Conservation (phyloP, 2,797 vertebrate species). For the Pseudochaenichthys georgianus region DNA sequence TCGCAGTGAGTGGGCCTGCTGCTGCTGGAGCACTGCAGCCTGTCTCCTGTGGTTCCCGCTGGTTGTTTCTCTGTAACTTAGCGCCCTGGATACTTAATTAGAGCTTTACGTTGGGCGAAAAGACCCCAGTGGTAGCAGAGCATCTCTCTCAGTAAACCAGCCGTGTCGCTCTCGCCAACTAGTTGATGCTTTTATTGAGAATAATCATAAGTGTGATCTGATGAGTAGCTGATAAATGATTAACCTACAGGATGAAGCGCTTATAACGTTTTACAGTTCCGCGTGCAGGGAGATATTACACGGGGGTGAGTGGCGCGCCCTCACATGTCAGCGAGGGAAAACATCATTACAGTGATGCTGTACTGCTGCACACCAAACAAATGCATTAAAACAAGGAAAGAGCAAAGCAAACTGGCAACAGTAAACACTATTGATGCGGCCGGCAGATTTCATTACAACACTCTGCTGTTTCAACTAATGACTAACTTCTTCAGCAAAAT, state of each 20-base stretch:
- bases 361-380: constrained; percentile 70
- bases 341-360: constrained; percentile 77
- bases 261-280: constrained; percentile 79
- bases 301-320: constrained; percentile 34
- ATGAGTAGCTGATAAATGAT: constrained; percentile 74
- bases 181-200: constrained; percentile 72
- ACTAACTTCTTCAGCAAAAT: constrained; percentile 83
- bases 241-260: constrained; percentile 75
- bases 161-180: constrained; percentile 46
- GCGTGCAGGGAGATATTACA: constrained; percentile 63
- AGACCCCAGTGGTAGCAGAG: constrained; percentile 42
- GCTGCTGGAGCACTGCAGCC: constrained; percentile 72
- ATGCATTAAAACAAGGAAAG: constrained; percentile 67
- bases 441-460: constrained; percentile 83
- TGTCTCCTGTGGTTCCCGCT: constrained; percentile 74
- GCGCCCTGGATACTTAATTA: constrained; percentile 78
- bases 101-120: constrained; percentile 59
- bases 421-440: constrained; percentile 83
- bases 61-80: constrained; percentile 77
- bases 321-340: constrained; percentile 55
- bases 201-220: constrained; percentile 77
- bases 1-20: constrained; percentile 71
- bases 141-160: constrained; percentile 47
- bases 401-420: constrained; percentile 80
- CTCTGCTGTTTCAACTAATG: constrained; percentile 82